phyloP scores from a whole-genome alignment of 2,113 vertebrate species.

The Deroptyus accipitrinus region DNA sequence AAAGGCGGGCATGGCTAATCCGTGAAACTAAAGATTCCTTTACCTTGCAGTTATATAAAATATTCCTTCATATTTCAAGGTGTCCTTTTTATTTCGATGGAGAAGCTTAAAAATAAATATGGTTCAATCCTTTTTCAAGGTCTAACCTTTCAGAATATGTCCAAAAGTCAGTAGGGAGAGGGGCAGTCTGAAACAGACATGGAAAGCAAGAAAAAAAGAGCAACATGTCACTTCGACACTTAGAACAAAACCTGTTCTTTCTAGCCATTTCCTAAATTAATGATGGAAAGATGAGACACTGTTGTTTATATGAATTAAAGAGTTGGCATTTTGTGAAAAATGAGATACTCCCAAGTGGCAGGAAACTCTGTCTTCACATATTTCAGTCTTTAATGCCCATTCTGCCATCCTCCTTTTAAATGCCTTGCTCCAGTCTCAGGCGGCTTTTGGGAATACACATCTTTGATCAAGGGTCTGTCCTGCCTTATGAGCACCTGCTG shows the following conservation, averaged over 20 bases:
- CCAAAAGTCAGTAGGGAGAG: neutral
- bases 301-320: slow-evolving; percentile 4
- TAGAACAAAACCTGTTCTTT: neutral
- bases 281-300: neutral
- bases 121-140: neutral
- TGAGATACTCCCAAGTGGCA: neutral
- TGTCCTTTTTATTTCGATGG: neutral
- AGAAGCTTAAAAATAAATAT: neutral
- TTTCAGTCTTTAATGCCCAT: neutral
- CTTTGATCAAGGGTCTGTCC: neutral
- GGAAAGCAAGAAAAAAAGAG: neutral
- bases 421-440: neutral
- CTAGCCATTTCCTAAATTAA: neutral
- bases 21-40: slow-evolving; percentile 2
- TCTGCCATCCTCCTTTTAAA: neutral
- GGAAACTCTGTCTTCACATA: neutral
- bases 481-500: neutral
- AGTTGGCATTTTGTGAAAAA: neutral
- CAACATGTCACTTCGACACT: neutral
- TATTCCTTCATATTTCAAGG: slow-evolving; percentile 26
- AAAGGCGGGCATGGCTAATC: neutral
- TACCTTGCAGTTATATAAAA: slow-evolving; percentile 25
- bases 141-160: neutral
- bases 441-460: neutral
- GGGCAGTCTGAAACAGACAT: neutral